Conservation (phyloP, 1,140 invertebrate genomes). For the Drosophila insularis region DNA sequence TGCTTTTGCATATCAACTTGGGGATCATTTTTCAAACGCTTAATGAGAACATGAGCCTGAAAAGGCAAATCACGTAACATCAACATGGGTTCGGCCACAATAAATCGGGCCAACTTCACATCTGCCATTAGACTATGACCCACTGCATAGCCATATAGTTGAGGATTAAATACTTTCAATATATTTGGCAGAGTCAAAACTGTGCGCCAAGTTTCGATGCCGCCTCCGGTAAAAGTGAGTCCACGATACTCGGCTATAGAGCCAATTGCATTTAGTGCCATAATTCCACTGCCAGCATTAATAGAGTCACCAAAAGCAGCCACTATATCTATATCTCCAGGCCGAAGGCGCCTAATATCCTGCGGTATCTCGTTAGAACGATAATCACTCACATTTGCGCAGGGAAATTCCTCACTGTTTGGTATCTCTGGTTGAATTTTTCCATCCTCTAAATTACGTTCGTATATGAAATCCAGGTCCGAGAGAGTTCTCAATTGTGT, state of each 20-base stretch:
- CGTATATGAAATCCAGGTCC: neutral
- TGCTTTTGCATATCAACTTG: slow-evolving; percentile 85
- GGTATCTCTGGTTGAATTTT: neutral
- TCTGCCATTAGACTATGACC: slow-evolving; percentile 58
- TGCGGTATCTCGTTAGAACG: slow-evolving; percentile 82
- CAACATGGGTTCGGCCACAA: slow-evolving; percentile 85
- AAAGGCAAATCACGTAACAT: slow-evolving; percentile 85
- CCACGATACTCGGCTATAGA: slow-evolving; percentile 71
- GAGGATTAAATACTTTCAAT: slow-evolving; percentile 86
- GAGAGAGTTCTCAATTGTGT: neutral
- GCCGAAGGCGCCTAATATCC: slow-evolving; percentile 83
- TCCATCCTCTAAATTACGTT: neutral
- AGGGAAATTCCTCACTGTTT: slow-evolving; percentile 39
- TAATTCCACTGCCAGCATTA: slow-evolving; percentile 85
- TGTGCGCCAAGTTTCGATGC: slow-evolving; percentile 84
- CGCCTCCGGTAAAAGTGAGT: slow-evolving; percentile 82
- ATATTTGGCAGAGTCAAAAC: slow-evolving; percentile 85
- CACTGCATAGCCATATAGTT: slow-evolving; percentile 84
- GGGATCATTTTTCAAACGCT: slow-evolving; percentile 85
- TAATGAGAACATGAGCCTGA: slow-evolving; percentile 85
- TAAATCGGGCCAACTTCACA: slow-evolving; percentile 83
- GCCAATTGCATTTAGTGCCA: slow-evolving; percentile 53
- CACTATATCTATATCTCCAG: slow-evolving; percentile 88
- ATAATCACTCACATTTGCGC: slow-evolving; percentile 44
- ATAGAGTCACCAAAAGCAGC: slow-evolving; percentile 88